Conservation (phyloP, 2,888 invertebrate genomes). For the Drosophila paramelanica region DNA sequence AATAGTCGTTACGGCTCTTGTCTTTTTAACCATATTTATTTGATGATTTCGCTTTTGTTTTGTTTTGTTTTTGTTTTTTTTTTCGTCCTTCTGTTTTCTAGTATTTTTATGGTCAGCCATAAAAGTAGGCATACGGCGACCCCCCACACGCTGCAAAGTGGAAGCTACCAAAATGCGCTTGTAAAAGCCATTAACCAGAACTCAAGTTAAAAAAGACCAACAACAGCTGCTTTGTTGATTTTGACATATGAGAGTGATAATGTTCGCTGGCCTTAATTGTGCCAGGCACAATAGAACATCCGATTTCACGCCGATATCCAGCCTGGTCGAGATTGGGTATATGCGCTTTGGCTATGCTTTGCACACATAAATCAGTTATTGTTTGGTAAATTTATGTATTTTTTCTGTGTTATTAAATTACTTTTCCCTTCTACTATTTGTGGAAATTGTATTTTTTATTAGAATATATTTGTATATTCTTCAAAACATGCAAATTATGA, state of each 20-base stretch:
- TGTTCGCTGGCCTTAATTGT: constrained; percentile 43
- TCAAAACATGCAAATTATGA: no score
- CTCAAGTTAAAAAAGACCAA: constrained; percentile 24
- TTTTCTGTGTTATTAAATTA: no score
- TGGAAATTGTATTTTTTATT: no score
- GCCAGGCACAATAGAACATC: constrained; percentile 24
- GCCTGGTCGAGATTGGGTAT: neutral
- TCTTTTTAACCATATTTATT: constrained; percentile 29
- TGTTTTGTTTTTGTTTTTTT: neutral
- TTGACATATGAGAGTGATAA: constrained; percentile 68
- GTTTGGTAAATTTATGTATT: neutral
- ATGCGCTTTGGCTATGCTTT: constrained; percentile 5
- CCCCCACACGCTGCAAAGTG: constrained; percentile 37
- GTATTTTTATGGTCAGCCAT: constrained; percentile 47
- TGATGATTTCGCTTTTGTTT: constrained; percentile 27
- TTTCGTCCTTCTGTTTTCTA: constrained; percentile 10
- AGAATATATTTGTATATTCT: no score
- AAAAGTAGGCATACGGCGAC: constrained; percentile 45
- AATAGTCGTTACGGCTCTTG: constrained; percentile 28
- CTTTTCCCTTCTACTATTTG: no score
- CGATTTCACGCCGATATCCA: constrained; percentile 19
- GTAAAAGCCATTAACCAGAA: constrained; percentile 48
- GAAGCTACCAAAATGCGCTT: constrained; percentile 47
- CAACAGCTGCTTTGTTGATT: constrained; percentile 66
- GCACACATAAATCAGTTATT: neutral